phyloP scores from a whole-genome alignment of 2,888 invertebrate species.

The Allygus modestus region DNA sequence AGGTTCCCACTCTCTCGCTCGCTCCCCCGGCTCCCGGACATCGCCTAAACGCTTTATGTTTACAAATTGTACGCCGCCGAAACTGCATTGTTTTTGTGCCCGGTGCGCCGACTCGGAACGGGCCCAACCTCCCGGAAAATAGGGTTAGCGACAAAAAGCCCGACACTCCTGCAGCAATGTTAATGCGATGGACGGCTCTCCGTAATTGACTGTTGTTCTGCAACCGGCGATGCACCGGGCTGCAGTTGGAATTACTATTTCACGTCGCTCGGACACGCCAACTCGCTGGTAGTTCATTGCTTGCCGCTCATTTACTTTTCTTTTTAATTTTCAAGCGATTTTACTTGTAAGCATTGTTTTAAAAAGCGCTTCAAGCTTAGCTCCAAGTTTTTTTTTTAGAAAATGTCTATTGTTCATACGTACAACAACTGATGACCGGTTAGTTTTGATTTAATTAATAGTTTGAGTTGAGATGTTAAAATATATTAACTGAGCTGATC shows the following conservation, averaged over 20 bases:
- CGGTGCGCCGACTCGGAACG: constrained; percentile 33
- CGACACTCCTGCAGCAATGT: background rate
- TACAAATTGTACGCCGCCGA: constrained; percentile 55
- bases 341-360: no score
- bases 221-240: constrained; percentile 31
- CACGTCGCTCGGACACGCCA: background rate
- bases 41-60: constrained; percentile 44
- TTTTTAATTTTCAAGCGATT: background rate
- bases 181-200: background rate
- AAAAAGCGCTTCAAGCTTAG: no score
- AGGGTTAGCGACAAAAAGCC: constrained; percentile 56
- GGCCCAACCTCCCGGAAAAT: constrained; percentile 56
- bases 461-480: no score
- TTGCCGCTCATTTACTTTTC: background rate
- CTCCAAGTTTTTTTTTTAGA: no score
- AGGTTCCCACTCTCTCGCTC: constrained; percentile 35
- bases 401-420: no score
- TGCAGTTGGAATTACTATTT: background rate
- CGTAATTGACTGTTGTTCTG: constrained; percentile 42
- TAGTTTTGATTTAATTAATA: no score
- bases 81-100: constrained; percentile 56
- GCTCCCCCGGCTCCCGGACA: background rate
- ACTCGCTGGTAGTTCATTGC: background rate
- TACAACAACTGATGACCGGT: no score
- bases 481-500: no score